A percentile compares a stretch with the other conserved stretches of the same genome.
Evolutionary conservation across 2,797 vertebrate species (phyloP).

Genomic region (Parauchenoglanis punctatus): DNA sequence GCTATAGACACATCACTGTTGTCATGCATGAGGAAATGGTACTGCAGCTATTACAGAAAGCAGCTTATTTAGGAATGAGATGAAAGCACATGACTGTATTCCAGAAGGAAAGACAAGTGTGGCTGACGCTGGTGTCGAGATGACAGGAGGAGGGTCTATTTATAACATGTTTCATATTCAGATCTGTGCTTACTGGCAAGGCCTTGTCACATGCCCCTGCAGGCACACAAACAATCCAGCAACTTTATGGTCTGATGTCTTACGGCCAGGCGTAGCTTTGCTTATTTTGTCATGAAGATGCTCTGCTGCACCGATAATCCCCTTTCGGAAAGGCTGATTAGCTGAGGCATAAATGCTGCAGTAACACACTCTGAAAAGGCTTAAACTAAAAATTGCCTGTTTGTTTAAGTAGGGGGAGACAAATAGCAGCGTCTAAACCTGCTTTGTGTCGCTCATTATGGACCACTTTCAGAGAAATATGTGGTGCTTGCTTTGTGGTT

Average conservation of each 20-base stretch:
- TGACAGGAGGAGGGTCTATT: conserved; percentile 71
- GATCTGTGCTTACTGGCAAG: conserved; percentile 74
- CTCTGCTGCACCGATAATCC: neutral
- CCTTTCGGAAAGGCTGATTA: neutral
- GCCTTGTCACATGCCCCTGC: conserved; percentile 60
- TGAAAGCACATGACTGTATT: conserved; percentile 43
- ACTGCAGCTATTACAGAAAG: conserved; percentile 34
- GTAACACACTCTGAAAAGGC: neutral
- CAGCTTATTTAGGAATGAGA: conserved; percentile 59
- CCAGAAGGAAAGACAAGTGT: conserved; percentile 46
- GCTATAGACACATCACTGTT: neutral
- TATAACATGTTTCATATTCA: conserved; percentile 74
- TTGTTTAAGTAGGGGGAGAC: conserved; percentile 51
- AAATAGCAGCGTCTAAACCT: conserved; percentile 27
- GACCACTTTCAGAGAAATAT: conserved; percentile 24
- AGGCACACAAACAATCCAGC: conserved; percentile 48
- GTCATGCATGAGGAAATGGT: conserved; percentile 38
- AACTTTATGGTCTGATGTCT: neutral
- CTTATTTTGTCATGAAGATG: neutral
- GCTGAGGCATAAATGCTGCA: neutral
- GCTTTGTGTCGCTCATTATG: conserved; percentile 4
- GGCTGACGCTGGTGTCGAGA: conserved; percentile 53
- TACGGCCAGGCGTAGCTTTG: neutral
- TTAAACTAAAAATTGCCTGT: neutral
- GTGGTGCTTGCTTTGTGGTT: conserved; percentile 4